Conservation (phyloP, 2,888 invertebrate species). For the Oithona nana region DNA sequence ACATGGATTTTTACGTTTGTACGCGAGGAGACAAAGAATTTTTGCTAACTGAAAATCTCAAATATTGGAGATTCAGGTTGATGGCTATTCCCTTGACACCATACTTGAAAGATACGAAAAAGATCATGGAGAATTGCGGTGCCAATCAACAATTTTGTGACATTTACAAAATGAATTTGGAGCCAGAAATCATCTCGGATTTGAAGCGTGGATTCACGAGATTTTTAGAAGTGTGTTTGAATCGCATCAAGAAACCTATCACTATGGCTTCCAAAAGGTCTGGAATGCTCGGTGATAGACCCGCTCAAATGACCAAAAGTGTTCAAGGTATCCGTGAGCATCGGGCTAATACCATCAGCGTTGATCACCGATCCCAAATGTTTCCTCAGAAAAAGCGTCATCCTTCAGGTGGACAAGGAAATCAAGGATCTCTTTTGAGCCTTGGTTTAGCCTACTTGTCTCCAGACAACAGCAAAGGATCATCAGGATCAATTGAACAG, state of each 20-base stretch:
- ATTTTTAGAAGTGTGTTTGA: slow-evolving; percentile 11
- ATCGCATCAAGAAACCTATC: background rate
- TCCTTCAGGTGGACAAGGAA: background rate
- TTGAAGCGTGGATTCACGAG: background rate
- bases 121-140: slow-evolving; percentile 40
- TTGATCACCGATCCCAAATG: background rate
- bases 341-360: background rate
- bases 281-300: background rate
- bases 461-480: background rate
- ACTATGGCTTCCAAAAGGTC: background rate
- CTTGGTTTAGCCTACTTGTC: background rate
- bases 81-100: slow-evolving; percentile 38
- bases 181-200: background rate
- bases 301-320: background rate
- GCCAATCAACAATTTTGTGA: background rate
- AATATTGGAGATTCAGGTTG: slow-evolving; percentile 10
- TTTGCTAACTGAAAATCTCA: slow-evolving; percentile 3
- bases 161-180: background rate
- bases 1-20: slow-evolving; percentile 89
- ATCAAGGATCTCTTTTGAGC: background rate
- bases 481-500: background rate
- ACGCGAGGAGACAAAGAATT: slow-evolving; percentile 83
- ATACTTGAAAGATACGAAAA: slow-evolving; percentile 51
- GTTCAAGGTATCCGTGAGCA: background rate
- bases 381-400: background rate